Base-by-base conservation (phyloP, 2,888 invertebrate genomes). In the Augiades crinisus region DNA sequence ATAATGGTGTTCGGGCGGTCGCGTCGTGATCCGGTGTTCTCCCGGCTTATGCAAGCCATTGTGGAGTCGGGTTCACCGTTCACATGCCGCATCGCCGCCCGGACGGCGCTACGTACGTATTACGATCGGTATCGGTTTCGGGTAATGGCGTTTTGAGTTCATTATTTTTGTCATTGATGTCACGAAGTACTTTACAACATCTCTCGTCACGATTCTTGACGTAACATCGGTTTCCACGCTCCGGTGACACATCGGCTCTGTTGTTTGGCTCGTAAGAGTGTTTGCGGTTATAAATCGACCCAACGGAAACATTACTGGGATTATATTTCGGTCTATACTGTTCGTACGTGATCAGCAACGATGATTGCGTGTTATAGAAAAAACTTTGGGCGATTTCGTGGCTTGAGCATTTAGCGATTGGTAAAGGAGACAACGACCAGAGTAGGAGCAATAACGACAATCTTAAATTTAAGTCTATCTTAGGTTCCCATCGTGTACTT, bases 11-110 rank as follows among this genome's bases (percentile, higher is more conserved):
- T 53, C 66, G 67, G 69, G 70, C 71, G 70, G 72, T 64, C 70
- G 68, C 61, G 72, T 81, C 80, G 81, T 83, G 81, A 79, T 76
- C 68, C 60, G 63, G 70, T 67, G 72, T 73, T 76, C 73, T 72
- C 71, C 68, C 67, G 72, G 66, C 70, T 81, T 80, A 72, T 78
- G 79, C 73, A 80, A 82, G 59, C 60, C 63, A 67, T 70, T 75
- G 75, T 75, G 73, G 68, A 65, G 63, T 51, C 52, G 65, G 64
- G 62, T 64, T 67, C 60, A 43, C 36, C 57, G 61, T 70, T 73
- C 74, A 70, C 75, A 74, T 70, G 68, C 62, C 57, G 64, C 56
- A 40, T 47, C 55, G 49, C 38, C 47, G 47, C 43, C 43, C 21
- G 43, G 19, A 13, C 59, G 58, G 55, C 61, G 62, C 58, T 55